Percentiles rank a stretch among this genome's conserved stretches.
phyloP scores from a whole-genome alignment of 2,888 invertebrate genomes.

The Tanytarsus gracilentus region DNA sequence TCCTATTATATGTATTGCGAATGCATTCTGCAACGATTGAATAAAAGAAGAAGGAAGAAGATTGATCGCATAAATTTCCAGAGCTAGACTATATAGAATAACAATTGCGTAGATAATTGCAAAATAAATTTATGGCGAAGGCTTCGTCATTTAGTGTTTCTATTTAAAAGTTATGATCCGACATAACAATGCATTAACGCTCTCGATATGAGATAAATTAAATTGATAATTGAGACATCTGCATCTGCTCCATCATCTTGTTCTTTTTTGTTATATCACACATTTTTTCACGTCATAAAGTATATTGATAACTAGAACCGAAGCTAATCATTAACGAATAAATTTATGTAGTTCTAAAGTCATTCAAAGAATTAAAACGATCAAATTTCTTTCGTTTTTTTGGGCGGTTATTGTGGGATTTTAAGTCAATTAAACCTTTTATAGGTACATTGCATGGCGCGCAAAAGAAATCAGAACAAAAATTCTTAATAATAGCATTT shows the following conservation, averaged over 20 bases:
- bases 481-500: no score
- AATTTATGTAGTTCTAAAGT: background rate
- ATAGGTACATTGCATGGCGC: no score
- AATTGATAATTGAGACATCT: constrained; percentile 20
- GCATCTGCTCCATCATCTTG: background rate
- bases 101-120: constrained; percentile 27
- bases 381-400: constrained; percentile 2
- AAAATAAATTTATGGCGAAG: constrained; percentile 22
- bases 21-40: background rate
- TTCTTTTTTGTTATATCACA: background rate
- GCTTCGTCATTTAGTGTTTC: background rate
- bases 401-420: constrained; percentile 3
- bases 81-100: constrained; percentile 13
- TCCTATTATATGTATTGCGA: background rate
- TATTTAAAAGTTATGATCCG: constrained; percentile 4
- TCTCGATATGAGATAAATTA: constrained; percentile 23
- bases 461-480: no score
- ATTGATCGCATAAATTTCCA: no score
- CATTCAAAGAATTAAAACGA: constrained; percentile 8
- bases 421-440: constrained; percentile 22
- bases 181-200: constrained; percentile 1
- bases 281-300: constrained; percentile 19
- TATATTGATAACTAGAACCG: constrained; percentile 19
- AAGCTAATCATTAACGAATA: constrained; percentile 20
- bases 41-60: background rate